Base-by-base conservation (phyloP, 2,888 invertebrate genomes). In the Agonopterix subpropinquella region DNA sequence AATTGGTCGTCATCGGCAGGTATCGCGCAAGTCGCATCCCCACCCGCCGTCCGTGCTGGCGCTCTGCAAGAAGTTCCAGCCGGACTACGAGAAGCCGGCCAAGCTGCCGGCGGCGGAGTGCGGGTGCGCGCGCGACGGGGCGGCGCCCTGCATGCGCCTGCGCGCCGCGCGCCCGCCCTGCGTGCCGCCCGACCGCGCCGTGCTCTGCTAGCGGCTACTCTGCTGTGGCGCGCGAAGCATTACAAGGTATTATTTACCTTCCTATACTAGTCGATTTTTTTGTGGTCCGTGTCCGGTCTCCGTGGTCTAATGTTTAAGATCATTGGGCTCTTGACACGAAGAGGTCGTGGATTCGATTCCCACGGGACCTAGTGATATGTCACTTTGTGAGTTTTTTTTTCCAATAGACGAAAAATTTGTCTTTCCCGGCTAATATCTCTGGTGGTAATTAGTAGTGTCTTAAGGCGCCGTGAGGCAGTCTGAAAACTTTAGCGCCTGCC, bases 1-100 rank as follows among this genome's bases (percentile, higher is more conserved):
- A 28, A 28, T 28, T 28, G 5, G 28, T 5, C 7, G 28, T 5
- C 7, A 5, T 28, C 28, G 5, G 5, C 77, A 87, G 87, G 87
- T 88, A 54, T 90, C 91, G 54, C 90, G 92, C 67, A 91, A 91
- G 65, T 90, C 91, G 37, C 89, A 89, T 58, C 81, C 86, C 55
- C 89, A 89, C 67, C 87, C 90, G 65, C 86, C 91, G 9, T 88
- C 89, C 2, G 88, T 89, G 64, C 77, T 87, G 47, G 87, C 86
- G 64, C 80, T 88, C 47, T 89, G 89, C 80, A 88, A 89, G 78
- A 87, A 89, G 75, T 89, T 89, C 79, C 89, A 88, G 73, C 80
- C 86, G 48, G 87, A 86, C 76, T 81, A 87, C 77, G 83, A 84
- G 79, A 81, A 85, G 78, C 86, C 86, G 36, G 84, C 83, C 44